Evolutionary conservation across 2,797 vertebrate genomes (phyloP).

Genomic region (Scolopax rusticola): DNA sequence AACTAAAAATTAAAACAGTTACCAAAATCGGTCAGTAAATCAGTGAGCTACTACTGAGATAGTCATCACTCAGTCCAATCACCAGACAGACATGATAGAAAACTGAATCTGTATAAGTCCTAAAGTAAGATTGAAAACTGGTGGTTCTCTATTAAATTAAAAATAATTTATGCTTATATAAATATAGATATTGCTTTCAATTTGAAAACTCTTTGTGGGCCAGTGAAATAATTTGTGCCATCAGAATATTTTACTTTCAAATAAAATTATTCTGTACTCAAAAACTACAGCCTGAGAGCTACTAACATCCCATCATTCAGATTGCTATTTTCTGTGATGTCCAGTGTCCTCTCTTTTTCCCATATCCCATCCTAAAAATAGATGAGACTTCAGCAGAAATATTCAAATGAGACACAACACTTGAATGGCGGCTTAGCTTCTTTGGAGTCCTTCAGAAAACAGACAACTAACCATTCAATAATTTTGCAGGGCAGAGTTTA

Average conservation of each 20-base stretch:
- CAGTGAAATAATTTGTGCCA: neutral
- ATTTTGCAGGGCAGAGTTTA: neutral
- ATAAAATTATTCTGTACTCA: neutral
- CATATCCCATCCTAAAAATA: neutral
- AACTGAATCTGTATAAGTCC: neutral
- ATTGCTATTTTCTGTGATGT: neutral
- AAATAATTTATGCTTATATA: neutral
- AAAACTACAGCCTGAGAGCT: neutral
- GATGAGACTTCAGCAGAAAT: neutral
- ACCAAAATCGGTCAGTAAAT: neutral
- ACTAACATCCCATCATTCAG: neutral
- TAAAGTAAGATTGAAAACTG: neutral
- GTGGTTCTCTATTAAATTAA: neutral
- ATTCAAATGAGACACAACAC: neutral
- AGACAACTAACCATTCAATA: neutral
- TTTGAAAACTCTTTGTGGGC: neutral
- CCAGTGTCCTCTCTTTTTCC: neutral
- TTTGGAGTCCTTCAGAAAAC: neutral
- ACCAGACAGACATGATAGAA: neutral
- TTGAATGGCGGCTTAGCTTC: neutral
- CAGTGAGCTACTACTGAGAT: neutral
- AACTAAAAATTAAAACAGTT: neutral
- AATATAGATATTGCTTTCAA: neutral
- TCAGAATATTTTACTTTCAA: neutral
- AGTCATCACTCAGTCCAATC: neutral